Evolutionary conservation across 2,888 invertebrate genomes (phyloP).

Genomic region (Drosophila ustulata): DNA sequence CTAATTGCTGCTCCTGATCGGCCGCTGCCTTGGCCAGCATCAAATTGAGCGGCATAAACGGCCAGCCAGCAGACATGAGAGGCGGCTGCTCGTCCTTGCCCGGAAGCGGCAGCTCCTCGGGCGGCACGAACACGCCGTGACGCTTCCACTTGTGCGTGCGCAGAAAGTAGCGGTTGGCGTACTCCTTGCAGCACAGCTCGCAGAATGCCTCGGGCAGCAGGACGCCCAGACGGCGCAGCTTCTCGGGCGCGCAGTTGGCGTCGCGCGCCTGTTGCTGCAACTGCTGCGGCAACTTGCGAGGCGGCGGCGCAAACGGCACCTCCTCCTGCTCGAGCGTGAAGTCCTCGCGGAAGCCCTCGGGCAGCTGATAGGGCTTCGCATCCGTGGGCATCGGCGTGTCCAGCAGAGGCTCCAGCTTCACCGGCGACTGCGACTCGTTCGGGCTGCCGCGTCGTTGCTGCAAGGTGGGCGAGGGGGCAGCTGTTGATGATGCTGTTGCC

Average conservation of each 20-base stretch:
- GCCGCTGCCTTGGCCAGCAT: slow-evolving; percentile 86
- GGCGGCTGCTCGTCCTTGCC: slow-evolving; percentile 61
- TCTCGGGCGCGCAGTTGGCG: slow-evolving; percentile 90
- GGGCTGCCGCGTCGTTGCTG: slow-evolving; percentile 52
- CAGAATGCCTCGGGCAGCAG: slow-evolving; percentile 96
- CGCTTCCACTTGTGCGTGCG: slow-evolving; percentile 96
- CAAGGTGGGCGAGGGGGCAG: slow-evolving; percentile 32
- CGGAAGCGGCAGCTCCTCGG: slow-evolving; percentile 85
- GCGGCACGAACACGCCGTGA: slow-evolving; percentile 92
- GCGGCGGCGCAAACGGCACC: slow-evolving; percentile 85
- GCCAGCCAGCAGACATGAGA: slow-evolving; percentile 74
- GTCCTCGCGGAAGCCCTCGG: slow-evolving; percentile 85
- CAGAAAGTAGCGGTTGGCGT: slow-evolving; percentile 96
- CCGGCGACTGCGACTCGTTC: slow-evolving; percentile 42
- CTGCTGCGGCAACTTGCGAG: slow-evolving; percentile 87
- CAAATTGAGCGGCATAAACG: slow-evolving; percentile 89
- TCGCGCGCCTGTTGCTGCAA: slow-evolving; percentile 89
- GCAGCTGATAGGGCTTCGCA: slow-evolving; percentile 80
- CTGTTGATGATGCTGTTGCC: slow-evolving; percentile 26
- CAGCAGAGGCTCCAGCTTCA: slow-evolving; percentile 53
- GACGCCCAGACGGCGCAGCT: slow-evolving; percentile 91
- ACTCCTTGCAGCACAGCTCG: slow-evolving; percentile 96
- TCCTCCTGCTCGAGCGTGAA: slow-evolving; percentile 85
- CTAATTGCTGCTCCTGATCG: slow-evolving; percentile 45
- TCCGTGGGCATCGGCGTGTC: slow-evolving; percentile 20